Evolutionary conservation across 2,888 invertebrate genomes (phyloP), one percentile per base, ranked within the genome.

Genomic region (Eupithecia dodoneata): DNA sequence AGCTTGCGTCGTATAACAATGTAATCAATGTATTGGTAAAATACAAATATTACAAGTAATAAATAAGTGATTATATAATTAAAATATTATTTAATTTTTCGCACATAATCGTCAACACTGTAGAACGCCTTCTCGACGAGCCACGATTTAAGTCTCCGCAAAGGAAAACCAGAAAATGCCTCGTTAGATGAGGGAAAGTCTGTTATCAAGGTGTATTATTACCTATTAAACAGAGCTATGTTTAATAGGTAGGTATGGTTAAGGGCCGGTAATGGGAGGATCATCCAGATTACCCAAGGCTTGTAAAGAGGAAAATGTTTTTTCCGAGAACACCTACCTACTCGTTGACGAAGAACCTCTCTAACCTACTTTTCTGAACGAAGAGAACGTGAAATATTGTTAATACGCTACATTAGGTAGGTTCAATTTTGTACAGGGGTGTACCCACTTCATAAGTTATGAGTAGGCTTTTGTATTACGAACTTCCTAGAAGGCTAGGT

Each of bases 251-350:
- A 73, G 63, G 63, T 18, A 44, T 44, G 42, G 45, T 70, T 70
- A 30, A 72, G 55, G 55, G 55, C 71, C 71, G 74, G 74, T 71
- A 75, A 71, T 75, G 74, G 71, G 18, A 49, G 71, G 71, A 65
- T 75, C 65, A 71, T 71, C 74, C 63, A 71, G 63, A 71, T 75
- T 63, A 63, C 13, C 66, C 41, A 42, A 49, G 66, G 49, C 59
- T 45, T 72, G 42, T 49, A 55, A n/a, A 72, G 45, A 44, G 52
- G 59, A 59, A 72, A 74, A 74, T 74, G 74, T 74, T 74, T 69
- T 69, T 69, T 44, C 15, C 44, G 44, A 44, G 67, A 55, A n/a
- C 63, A 15, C 12, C 42, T 69, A 15, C 12, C 42, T 69, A 47
- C 18, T 10, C 45, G 70, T 70, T 74, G 63, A 70, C 63, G 1